Conservation (phyloP, 2,888 invertebrate species). For the Aphidius colemani region DNA sequence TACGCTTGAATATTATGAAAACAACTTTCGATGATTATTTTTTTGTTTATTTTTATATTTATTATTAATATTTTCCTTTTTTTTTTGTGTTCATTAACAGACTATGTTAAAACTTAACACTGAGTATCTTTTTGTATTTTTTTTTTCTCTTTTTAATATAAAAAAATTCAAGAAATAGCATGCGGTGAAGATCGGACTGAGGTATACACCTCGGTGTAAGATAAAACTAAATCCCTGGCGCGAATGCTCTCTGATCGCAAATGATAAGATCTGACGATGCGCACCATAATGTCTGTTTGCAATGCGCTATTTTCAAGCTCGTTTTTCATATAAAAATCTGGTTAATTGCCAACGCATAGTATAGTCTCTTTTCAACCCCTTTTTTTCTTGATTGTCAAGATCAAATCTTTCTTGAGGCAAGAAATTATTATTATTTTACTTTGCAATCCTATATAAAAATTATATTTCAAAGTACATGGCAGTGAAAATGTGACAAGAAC, state of each 20-base stretch:
- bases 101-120: no score
- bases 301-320: constrained; percentile 26
- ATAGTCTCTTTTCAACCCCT: constrained; percentile 22
- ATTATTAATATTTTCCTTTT: no score
- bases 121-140: no score
- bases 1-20: no score
- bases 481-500: constrained; percentile 4
- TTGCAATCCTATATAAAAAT: no score
- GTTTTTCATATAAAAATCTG: constrained; percentile 31
- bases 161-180: not conserved
- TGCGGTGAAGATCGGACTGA: not conserved
- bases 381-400: no score
- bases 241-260: constrained; percentile 26
- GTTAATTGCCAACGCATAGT: constrained; percentile 33
- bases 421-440: constrained; percentile 24
- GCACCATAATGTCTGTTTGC: constrained; percentile 10
- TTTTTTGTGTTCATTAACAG: no score
- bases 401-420: no score
- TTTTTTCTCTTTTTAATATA: not conserved
- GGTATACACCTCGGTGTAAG: constrained; percentile 15
- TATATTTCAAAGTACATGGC: constrained; percentile 11
- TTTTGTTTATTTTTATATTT: no score
- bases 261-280: constrained; percentile 26
- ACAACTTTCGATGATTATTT: no score
- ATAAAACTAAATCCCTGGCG: constrained; percentile 26